phyloP scores from a whole-genome alignment of 2,113 vertebrate genomes.

The Tor tambroides region DNA sequence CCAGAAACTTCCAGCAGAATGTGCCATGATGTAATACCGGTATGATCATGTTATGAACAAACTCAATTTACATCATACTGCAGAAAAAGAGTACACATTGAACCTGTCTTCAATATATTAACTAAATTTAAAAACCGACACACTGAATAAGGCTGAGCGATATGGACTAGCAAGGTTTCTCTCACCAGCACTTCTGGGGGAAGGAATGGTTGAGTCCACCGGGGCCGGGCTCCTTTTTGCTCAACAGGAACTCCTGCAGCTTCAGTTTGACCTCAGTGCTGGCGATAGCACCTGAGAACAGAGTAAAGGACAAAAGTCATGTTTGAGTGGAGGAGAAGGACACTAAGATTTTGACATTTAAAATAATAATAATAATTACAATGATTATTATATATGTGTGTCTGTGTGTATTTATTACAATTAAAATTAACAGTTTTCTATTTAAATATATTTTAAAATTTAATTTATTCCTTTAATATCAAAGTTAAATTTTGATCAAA shows the following conservation, averaged over 20 bases:
- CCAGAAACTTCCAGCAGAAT: neutral
- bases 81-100: neutral
- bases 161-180: neutral
- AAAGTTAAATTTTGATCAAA: too few species aligned
- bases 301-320: neutral
- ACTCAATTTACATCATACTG: neutral
- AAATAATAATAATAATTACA: too few species aligned
- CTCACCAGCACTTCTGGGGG: constrained; percentile 91
- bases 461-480: too few species aligned
- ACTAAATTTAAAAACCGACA: neutral
- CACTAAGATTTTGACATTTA: too few species aligned
- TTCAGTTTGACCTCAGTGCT: constrained; percentile 95
- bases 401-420: too few species aligned
- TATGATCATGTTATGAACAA: neutral
- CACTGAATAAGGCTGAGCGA: neutral
- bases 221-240: constrained; percentile 86
- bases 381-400: too few species aligned
- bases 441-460: too few species aligned
- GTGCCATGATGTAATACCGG: neutral
- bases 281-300: constrained; percentile 87
- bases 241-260: constrained; percentile 94
- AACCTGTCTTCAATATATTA: neutral
- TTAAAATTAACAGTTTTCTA: too few species aligned
- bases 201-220: constrained; percentile 92
- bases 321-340: too few species aligned